Evolutionary conservation across 2,888 invertebrate genomes (phyloP), one percentile per base, ranked within the genome.

Genomic region (Meganola albula): DNA sequence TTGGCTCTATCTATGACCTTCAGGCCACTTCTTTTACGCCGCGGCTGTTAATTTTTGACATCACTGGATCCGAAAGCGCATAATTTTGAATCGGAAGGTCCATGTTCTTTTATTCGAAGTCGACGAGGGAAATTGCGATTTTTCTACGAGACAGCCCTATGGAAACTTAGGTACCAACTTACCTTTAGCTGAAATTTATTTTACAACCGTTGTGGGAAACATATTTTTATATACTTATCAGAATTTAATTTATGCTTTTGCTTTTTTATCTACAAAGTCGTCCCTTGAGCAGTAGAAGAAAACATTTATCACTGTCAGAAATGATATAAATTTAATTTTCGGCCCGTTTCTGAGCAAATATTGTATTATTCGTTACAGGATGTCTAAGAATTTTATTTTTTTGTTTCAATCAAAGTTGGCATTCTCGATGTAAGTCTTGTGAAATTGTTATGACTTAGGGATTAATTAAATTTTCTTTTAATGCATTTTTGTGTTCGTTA

Each of bases 131-230:
- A 14, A 14, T 23, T 7, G 16, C 16, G 20, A 16, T 11, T 36
- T 9, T 20, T 30, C 3, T 18, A 23, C 11, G 13, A 5, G 27
- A 13, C 34, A 54, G 21, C 40, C 37, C 35, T 44, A 31, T 25
- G 13, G n/a, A n/a, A n/a, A n/a, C n/a, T n/a, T n/a, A n/a, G n/a
- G n/a, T n/a, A n/a, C 16, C 16, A 6, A 4, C 6, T 16, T 16
- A 16, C 16, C 16, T 16, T 22, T 23, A 34, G 28, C 16, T 20
- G 14, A 27, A 40, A 28, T 27, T 32, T 29, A 2, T 40, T 40
- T 51, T 51, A 57, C 29, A 20, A 47, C 42, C 11, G 52, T 47
- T 31, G 27, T 24, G 58, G 54, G 55, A 57, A 57, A 49, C 7
- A 39, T 39, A 37, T 47, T 48, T 49, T 31, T 44, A 31, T 37